These are phyloP conservation scores for Hypotaenidia okinawae DNA, from an alignment of 2,797 vertebrate genomes.

Conservation along the genomic window DNA sequence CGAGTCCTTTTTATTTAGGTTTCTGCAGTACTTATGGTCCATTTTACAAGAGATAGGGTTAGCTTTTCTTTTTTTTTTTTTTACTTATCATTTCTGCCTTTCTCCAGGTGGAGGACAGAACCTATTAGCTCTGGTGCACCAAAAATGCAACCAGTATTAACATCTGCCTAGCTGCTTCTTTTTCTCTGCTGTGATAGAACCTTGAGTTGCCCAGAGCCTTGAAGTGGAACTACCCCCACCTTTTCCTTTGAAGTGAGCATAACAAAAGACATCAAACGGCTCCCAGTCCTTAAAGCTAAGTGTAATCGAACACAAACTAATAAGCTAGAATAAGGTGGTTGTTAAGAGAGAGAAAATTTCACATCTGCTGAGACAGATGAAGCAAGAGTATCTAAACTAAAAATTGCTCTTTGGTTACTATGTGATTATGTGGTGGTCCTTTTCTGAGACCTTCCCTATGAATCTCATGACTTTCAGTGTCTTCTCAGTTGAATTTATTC, in stretches of 20 bases:
- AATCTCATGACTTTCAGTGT: background rate
- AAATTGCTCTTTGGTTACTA: background rate
- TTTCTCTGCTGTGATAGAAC: background rate
- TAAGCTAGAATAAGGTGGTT: conserved; percentile 18
- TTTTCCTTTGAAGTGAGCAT: conserved; percentile 30
- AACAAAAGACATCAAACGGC: conserved; percentile 48
- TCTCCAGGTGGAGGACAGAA: conserved; percentile 1
- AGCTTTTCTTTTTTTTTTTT: background rate
- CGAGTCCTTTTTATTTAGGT: conserved; percentile 17
- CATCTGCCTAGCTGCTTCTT: background rate
- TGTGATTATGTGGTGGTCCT: background rate
- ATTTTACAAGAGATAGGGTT: conserved; percentile 34
- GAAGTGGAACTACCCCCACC: background rate
- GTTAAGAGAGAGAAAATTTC: background rate
- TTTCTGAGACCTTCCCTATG: background rate
- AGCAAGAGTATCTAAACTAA: background rate
- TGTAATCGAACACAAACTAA: conserved; percentile 37
- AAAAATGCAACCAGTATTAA: conserved; percentile 8
- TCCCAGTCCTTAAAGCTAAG: conserved; percentile 24
- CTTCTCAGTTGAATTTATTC: background rate
- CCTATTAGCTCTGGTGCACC: background rate
- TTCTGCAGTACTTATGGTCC: conserved; percentile 1
- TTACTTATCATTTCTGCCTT: background rate
- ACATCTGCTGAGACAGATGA: background rate
- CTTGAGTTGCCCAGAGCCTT: background rate